A percentile compares a stretch with the other conserved stretches of the same genome.
These are phyloP conservation scores for Tachystola acroxantha DNA, from an alignment of 2,888 invertebrate genomes.

Conservation along the genomic window DNA sequence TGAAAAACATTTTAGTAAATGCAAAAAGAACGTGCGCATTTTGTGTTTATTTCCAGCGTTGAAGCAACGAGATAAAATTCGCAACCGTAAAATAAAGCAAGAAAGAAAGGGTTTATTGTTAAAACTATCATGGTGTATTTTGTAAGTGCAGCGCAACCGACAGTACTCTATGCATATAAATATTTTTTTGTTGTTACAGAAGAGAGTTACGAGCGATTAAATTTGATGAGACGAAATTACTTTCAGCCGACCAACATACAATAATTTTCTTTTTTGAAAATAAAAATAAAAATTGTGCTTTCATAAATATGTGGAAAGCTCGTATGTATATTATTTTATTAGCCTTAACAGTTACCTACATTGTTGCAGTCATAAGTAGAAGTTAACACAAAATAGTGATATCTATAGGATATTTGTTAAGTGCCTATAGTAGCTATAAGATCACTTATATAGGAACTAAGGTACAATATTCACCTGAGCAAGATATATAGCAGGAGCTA, in stretches of 20 bases:
- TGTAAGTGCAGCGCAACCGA: slow-evolving; percentile 29
- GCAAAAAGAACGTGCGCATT: slow-evolving; percentile 9
- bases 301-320: too few relatives aligned
- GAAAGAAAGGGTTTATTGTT: slow-evolving; percentile 49
- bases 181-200: slow-evolving; percentile 26
- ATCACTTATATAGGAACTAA: too few relatives aligned
- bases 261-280: too few relatives aligned
- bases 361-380: too few relatives aligned
- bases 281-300: too few relatives aligned
- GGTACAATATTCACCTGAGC: slow-evolving; percentile 1
- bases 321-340: too few relatives aligned
- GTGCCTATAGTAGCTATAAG: too few relatives aligned
- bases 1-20: slow-evolving; percentile 26
- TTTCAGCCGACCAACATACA: too few relatives aligned
- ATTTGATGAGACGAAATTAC: slow-evolving; percentile 26
- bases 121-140: slow-evolving; percentile 42
- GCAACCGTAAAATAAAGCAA: slow-evolving; percentile 49
- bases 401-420: too few relatives aligned
- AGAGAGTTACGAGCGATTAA: slow-evolving; percentile 35
- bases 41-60: slow-evolving; percentile 52
- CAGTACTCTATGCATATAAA: slow-evolving; percentile 36
- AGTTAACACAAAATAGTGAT: too few relatives aligned
- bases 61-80: slow-evolving; percentile 59
- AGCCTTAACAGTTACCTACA: too few relatives aligned
- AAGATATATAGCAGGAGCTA: slow-evolving; percentile 23